Conservation (phyloP, 2,113 vertebrate genomes). For the Campylomormyrus tamandua region DNA sequence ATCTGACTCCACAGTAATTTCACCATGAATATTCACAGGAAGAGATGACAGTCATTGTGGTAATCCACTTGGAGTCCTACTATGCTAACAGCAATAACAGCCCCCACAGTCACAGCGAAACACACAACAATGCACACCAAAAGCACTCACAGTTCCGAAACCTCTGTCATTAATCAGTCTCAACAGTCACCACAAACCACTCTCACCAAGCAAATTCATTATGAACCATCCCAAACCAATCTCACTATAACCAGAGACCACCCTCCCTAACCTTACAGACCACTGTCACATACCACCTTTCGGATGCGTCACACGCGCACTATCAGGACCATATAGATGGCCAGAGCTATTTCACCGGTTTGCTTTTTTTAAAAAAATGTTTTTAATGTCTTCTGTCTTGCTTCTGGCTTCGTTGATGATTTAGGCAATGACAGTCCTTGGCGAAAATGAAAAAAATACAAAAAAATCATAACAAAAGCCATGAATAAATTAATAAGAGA, state of each 20-base stretch:
- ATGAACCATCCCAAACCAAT: background rate
- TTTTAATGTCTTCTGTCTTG: background rate
- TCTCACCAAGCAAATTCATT: background rate
- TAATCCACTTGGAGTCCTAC: background rate
- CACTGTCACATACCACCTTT: background rate
- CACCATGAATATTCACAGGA: background rate
- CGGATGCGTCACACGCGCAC: background rate
- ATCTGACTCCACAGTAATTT: background rate
- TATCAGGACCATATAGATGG: background rate
- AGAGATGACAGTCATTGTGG: background rate
- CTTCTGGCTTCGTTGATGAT: background rate
- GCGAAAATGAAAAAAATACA: background rate
- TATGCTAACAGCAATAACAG: background rate
- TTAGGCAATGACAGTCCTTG: background rate
- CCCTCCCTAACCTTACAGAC: background rate
- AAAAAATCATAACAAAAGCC: background rate
- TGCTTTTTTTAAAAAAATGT: background rate
- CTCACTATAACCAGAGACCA: background rate
- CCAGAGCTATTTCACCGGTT: background rate
- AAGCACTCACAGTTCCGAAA: background rate
- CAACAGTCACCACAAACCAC: background rate
- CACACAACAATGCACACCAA: background rate
- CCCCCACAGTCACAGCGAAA: background rate
- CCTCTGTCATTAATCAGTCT: background rate
- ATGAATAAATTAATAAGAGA: conserved; percentile 12